Conservation (phyloP, 2,888 invertebrate genomes). For the Eristalis arbustorum region DNA sequence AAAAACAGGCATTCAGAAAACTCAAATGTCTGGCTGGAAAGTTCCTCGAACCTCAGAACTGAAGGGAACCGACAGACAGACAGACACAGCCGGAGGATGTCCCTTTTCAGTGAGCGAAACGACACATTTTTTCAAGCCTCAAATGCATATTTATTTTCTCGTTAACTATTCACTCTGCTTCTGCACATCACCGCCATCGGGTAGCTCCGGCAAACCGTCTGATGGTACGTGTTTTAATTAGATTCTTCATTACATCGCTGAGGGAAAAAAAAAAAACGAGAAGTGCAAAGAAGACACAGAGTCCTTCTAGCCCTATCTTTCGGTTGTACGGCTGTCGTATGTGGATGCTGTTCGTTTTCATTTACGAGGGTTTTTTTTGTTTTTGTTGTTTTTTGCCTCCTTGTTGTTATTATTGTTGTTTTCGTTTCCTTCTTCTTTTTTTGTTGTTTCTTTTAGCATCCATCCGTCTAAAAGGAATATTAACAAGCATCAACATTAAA, state of each 20-base stretch:
- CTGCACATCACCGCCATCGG: constrained; percentile 4
- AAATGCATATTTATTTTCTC: constrained; percentile 22
- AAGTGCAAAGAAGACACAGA: constrained; percentile 24
- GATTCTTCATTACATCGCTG: constrained; percentile 39
- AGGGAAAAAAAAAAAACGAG: neutral
- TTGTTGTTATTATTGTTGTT: neutral
- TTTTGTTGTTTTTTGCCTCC: neutral
- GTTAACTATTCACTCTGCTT: neutral
- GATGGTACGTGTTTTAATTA: constrained; percentile 60
- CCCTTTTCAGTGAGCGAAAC: neutral
- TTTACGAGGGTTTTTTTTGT: constrained; percentile 28
- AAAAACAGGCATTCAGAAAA: too few species aligned
- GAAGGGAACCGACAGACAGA: neutral
- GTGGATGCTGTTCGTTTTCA: constrained; percentile 20
- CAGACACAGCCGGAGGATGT: neutral
- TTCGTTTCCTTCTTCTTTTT: neutral
- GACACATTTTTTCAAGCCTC: neutral
- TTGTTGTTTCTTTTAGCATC: constrained; percentile 39
- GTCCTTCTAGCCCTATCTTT: constrained; percentile 6
- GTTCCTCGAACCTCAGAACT: constrained; percentile 7
- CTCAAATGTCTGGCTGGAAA: constrained; percentile 3
- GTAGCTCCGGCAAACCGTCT: constrained; percentile 1
- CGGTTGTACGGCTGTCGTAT: constrained; percentile 10
- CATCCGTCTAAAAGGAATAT: constrained; percentile 65
- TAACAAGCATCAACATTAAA: constrained; percentile 68